phyloP scores from a whole-genome alignment of 2,113 vertebrate species.

The Cavia aperea region DNA sequence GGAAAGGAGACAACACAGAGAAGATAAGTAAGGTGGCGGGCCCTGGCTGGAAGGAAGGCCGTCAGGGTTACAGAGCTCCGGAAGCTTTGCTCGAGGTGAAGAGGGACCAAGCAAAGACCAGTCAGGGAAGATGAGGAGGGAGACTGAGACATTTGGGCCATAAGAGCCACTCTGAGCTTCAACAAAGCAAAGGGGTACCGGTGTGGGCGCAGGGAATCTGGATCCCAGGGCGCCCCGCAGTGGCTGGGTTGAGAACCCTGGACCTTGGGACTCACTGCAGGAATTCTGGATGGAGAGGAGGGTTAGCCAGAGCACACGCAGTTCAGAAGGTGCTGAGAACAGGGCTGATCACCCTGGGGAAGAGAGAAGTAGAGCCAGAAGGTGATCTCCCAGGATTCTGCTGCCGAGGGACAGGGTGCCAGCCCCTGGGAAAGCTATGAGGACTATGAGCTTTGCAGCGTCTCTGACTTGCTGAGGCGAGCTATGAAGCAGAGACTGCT shows the following conservation, averaged over 20 bases:
- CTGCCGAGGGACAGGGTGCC: not conserved
- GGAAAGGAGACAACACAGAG: not conserved
- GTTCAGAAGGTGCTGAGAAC: not conserved
- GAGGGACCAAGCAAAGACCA: not conserved
- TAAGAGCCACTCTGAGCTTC: not conserved
- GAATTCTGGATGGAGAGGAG: not conserved
- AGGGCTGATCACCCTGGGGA: not conserved
- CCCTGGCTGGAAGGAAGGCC: no score
- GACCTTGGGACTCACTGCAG: no score
- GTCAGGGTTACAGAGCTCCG: not conserved
- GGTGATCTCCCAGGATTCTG: not conserved
- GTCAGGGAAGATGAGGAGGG: not conserved
- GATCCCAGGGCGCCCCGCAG: not conserved
- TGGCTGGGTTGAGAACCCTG: not conserved
- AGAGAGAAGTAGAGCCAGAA: not conserved
- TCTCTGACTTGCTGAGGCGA: not conserved
- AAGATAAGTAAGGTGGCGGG: not conserved
- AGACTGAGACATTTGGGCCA: not conserved
- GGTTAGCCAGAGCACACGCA: not conserved
- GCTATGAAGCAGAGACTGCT: not conserved
- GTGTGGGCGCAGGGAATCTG: not conserved
- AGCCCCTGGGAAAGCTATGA: not conserved
- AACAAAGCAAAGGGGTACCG: not conserved
- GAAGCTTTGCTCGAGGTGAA: not conserved
- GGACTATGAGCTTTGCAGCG: not conserved